These are phyloP conservation scores for Papilio dardanus DNA, from an alignment of 1,140 invertebrate genomes.

Conservation along the genomic window DNA sequence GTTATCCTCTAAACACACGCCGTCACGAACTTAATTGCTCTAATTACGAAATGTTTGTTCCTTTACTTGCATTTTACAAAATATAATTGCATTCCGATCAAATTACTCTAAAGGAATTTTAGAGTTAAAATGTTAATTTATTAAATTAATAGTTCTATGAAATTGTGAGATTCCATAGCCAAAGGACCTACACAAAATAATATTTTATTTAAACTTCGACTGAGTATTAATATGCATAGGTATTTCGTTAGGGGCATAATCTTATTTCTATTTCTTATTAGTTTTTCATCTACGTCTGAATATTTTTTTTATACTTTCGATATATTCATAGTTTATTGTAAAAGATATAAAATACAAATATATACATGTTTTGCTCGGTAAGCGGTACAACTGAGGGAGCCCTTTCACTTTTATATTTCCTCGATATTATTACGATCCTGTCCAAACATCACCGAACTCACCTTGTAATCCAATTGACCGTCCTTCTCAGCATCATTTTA, in stretches of 20 bases:
- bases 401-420: slow-evolving; percentile 22
- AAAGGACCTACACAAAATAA: too few species aligned
- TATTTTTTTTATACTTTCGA: background rate
- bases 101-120: background rate
- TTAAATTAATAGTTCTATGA: background rate
- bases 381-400: background rate
- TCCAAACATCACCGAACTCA: slow-evolving; percentile 31
- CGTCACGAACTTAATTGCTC: slow-evolving; percentile 31
- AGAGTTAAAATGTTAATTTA: background rate
- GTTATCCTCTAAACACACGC: slow-evolving; percentile 36
- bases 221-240: too few species aligned
- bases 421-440: slow-evolving; percentile 30
- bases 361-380: slow-evolving; percentile 5
- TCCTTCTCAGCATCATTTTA: slow-evolving; percentile 10
- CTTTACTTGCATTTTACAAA: slow-evolving; percentile 7
- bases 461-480: slow-evolving; percentile 33
- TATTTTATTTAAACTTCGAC: too few species aligned
- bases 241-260: too few species aligned
- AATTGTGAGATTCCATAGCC: too few species aligned
- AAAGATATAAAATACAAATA: slow-evolving; percentile 5
- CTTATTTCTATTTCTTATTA: too few species aligned
- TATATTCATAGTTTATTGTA: background rate
- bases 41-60: slow-evolving; percentile 26
- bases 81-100: slow-evolving; percentile 15
- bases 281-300: too few species aligned